Conservation (phyloP, 1,140 invertebrate genomes). For the Drosophila pruinosa region DNA sequence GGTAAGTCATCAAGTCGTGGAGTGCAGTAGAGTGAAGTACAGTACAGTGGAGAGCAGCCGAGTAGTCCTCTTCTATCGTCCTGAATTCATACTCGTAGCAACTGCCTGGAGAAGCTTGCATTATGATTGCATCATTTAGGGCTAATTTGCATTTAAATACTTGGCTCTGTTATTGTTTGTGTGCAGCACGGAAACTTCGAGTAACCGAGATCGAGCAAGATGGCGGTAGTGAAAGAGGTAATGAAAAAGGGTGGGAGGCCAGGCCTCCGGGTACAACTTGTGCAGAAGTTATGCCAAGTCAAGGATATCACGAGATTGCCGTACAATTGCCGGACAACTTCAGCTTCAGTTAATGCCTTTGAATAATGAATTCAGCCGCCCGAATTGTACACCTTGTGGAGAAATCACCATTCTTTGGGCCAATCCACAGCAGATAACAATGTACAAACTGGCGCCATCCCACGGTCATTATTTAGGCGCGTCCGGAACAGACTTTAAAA, state of each 20-base stretch:
- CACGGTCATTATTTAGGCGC: constrained; percentile 72
- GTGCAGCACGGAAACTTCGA: constrained; percentile 71
- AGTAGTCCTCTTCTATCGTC: neutral
- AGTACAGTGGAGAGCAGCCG: neutral
- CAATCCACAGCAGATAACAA: constrained; percentile 28
- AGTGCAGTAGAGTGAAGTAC: neutral
- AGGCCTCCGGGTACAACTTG: constrained; percentile 37
- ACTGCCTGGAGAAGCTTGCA: constrained; percentile 61
- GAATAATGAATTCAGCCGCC: constrained; percentile 67
- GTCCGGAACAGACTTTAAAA: constrained; percentile 51
- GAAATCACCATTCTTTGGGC: constrained; percentile 1
- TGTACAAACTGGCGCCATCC: constrained; percentile 70
- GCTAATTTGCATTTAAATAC: constrained; percentile 81
- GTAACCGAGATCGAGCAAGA: too few species aligned
- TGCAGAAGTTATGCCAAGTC: constrained; percentile 70
- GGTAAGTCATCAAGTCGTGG: neutral
- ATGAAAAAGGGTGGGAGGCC: neutral
- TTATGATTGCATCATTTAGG: constrained; percentile 80
- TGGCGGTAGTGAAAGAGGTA: constrained; percentile 17
- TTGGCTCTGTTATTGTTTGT: constrained; percentile 75
- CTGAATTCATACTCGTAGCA: neutral
- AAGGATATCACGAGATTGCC: constrained; percentile 71
- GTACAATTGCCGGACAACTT: constrained; percentile 60
- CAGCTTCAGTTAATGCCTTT: constrained; percentile 69
- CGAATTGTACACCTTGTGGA: constrained; percentile 46